phyloP scores from a whole-genome alignment of 2,797 vertebrate genomes.

The Bradypodion ventrale region DNA sequence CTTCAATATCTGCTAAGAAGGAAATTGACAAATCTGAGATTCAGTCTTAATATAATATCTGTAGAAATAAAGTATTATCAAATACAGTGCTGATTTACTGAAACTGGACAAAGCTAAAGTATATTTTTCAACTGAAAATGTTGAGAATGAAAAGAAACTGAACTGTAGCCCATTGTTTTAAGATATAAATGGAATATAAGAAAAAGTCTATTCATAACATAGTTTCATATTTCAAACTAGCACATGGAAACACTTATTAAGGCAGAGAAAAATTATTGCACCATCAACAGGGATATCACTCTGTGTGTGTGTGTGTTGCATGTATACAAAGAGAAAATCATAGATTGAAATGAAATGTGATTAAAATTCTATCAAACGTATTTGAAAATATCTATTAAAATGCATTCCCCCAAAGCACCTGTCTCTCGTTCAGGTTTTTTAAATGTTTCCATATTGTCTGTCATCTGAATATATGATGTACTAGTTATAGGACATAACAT shows the following conservation, averaged over 20 bases:
- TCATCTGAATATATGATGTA: not conserved
- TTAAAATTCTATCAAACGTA: conserved; percentile 64
- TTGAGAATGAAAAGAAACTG: conserved; percentile 54
- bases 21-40: conserved; percentile 39
- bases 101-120: conserved; percentile 52
- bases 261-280: conserved; percentile 54
- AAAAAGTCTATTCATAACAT: conserved; percentile 49
- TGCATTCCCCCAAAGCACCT: conserved; percentile 38
- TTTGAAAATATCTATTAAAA: conserved; percentile 51
- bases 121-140: conserved; percentile 41
- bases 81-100: conserved; percentile 53
- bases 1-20: conserved; percentile 19
- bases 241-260: conserved; percentile 50
- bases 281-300: conserved; percentile 53
- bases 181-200: conserved; percentile 60
- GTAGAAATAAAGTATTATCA: conserved; percentile 48
- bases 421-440: conserved; percentile 34
- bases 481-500: not conserved
- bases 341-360: conserved; percentile 56
- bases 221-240: conserved; percentile 54
- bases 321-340: conserved; percentile 46
- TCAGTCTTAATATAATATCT: conserved; percentile 43
- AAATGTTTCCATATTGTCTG: conserved; percentile 22
- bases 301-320: not conserved
- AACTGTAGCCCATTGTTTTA: conserved; percentile 68